Percentiles rank a stretch among this genome's conserved stretches.
These are phyloP conservation scores for Aporophyla lueneburgensis DNA, from an alignment of 2,888 invertebrate species.

Conservation along the genomic window DNA sequence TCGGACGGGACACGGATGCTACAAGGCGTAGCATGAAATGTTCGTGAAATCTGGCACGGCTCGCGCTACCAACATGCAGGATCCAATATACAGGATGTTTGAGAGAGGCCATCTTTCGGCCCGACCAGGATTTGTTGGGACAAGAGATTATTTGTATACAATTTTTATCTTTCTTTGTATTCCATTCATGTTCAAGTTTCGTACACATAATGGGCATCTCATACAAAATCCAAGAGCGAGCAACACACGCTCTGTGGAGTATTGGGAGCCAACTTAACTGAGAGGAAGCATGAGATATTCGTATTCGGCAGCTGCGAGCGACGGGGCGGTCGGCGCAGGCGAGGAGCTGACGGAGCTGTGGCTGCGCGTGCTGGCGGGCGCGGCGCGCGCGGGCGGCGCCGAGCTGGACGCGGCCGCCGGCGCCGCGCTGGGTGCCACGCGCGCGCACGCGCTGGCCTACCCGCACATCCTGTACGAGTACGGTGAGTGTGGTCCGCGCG, in stretches of 20 bases:
- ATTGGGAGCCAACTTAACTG: neutral
- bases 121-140: neutral
- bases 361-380: conserved; percentile 72
- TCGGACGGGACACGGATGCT: neutral
- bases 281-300: neutral
- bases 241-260: neutral
- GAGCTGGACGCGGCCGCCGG: conserved; percentile 55
- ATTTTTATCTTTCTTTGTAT: neutral
- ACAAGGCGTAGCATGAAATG: neutral
- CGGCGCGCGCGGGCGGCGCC: conserved; percentile 60
- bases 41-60: neutral
- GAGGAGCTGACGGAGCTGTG: conserved; percentile 55
- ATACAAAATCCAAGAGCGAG: neutral
- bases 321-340: conserved; percentile 54
- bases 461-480: conserved; percentile 76
- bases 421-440: conserved; percentile 66
- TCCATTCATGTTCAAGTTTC: neutral
- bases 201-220: neutral
- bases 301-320: neutral
- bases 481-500: conserved; percentile 68
- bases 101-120: neutral
- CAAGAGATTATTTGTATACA: neutral
- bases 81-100: neutral
- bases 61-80: neutral
- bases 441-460: conserved; percentile 70